Evolutionary conservation across 2,113 vertebrate genomes (phyloP), one percentile per base, ranked within the genome.

Genomic region (Myotis brandtii): DNA sequence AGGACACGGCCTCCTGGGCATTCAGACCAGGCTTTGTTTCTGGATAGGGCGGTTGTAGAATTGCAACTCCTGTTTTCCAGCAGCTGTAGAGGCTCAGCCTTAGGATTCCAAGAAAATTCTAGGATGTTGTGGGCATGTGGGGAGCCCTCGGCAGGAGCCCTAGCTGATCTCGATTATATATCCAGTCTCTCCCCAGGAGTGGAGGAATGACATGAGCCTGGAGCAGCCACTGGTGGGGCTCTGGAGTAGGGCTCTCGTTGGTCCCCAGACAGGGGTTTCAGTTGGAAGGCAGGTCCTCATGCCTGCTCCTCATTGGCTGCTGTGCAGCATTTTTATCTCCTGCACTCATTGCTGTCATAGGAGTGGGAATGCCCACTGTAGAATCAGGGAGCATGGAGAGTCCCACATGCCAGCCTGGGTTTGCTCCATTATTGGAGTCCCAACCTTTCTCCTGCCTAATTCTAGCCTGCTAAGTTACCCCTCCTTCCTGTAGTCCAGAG

Each of bases 261-360:
- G 14, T 34, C 32, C 21, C 62, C 6, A 43, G 32, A 81, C 83
- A 75, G 0, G 0, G 1, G 1, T 40, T 27, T 32, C 23, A 23
- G 23, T n/a, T 83, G 32, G 32, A 52, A 73, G 50, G 17, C 2
- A 1, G 17, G 27, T 32, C 21, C 43, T 64, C 27, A 2, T 0
- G 0, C 6, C 6, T 70, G 37, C 27, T 20, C 54, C 25, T 62
- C 14, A 59, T 34, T 3, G 1, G 30, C 59, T 32, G 40, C 89
- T 46, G 1, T n/a, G 7, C 6, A 2, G 9, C 17, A 6, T 69
- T 43, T n/a, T 37, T 1, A 0, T 6, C 6, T 52, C 23, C 67
- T 52, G 30, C 2, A 0, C 66, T 9, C n/a, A 5, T 43, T n/a
- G 8, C n/a, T 66, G 48, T 21, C 30, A 13, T 17, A 11, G 4